These are phyloP conservation scores for Neosilurus mollespiculum DNA, from an alignment of 2,797 vertebrate species.

Conservation along the genomic window DNA sequence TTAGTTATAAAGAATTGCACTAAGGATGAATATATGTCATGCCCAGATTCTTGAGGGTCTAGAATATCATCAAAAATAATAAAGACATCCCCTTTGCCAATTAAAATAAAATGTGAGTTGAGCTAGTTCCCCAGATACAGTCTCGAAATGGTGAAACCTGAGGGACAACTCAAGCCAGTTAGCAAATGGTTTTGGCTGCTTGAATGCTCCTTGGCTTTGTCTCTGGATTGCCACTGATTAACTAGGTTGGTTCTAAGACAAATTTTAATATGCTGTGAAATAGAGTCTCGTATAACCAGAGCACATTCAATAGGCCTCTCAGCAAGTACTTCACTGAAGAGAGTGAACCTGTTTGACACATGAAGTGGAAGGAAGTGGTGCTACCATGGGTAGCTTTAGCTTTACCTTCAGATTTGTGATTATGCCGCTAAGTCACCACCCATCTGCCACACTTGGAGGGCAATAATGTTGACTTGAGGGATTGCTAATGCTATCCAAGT, in stretches of 20 bases:
- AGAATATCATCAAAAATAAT: not conserved
- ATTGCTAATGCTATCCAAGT: not conserved
- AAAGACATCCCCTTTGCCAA: too few relatives aligned
- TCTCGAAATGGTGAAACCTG: not conserved
- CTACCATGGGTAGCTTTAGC: not conserved
- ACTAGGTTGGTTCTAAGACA: not conserved
- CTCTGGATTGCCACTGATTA: conserved; percentile 1
- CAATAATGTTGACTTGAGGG: not conserved
- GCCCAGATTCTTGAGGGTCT: not conserved
- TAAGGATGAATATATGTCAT: not conserved
- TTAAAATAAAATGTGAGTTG: too few relatives aligned
- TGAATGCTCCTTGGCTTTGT: not conserved
- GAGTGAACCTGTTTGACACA: not conserved
- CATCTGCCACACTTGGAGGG: not conserved
- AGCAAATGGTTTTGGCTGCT: not conserved
- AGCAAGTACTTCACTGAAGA: not conserved
- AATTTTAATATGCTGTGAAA: not conserved
- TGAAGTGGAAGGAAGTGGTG: not conserved
- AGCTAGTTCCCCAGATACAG: too few relatives aligned
- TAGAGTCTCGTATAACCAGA: not conserved
- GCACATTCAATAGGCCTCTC: not conserved
- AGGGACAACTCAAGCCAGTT: not conserved
- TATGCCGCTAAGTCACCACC: not conserved
- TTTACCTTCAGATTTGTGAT: not conserved
- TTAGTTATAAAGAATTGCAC: not conserved